These are phyloP conservation scores for Pipistrellus nathusii DNA, from an alignment of 2,797 vertebrate species.

Conservation along the genomic window DNA sequence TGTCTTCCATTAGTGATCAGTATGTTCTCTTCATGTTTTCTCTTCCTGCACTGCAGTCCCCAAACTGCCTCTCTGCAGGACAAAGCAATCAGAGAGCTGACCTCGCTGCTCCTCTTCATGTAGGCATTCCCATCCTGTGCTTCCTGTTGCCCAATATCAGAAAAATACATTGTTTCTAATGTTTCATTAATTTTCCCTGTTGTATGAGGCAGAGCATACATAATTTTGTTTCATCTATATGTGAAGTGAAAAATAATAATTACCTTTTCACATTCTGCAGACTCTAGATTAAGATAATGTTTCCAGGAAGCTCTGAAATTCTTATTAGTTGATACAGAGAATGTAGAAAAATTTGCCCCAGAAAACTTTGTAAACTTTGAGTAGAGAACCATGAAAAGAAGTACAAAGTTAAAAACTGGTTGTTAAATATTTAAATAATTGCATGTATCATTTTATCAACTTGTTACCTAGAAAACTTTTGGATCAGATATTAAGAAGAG, in stretches of 20 bases:
- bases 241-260: not conserved
- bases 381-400: not conserved
- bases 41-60: not conserved
- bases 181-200: not conserved
- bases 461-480: not conserved
- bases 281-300: not conserved
- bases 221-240: not conserved
- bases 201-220: not conserved
- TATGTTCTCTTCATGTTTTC: not conserved
- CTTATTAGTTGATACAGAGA: not conserved
- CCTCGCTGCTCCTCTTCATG: not conserved
- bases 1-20: not conserved
- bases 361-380: not conserved
- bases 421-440: constrained; percentile 37
- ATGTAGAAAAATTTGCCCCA: not conserved
- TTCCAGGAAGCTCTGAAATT: not conserved
- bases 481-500: not conserved
- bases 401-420: not conserved
- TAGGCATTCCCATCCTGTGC: not conserved
- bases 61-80: not conserved
- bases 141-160: not conserved
- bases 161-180: not conserved
- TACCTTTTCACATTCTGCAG: not conserved
- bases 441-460: no score
- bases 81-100: not conserved